Conservation (phyloP, 2,888 invertebrate species). For the Volucella bombylans region DNA sequence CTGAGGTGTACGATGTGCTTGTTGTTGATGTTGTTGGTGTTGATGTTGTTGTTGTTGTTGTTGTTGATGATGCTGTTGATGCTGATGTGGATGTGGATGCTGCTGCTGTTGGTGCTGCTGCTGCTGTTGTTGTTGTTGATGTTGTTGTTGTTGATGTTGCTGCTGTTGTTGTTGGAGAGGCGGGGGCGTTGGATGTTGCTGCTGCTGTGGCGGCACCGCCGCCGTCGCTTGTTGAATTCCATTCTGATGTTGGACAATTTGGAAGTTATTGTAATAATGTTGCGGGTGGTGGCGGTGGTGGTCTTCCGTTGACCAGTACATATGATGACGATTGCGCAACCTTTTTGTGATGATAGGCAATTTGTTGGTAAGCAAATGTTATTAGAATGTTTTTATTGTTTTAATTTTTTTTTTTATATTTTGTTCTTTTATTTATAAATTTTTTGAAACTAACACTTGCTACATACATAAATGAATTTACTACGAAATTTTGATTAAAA, state of each 20-base stretch:
- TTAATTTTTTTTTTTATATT: background rate
- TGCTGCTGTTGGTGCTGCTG: slow-evolving; percentile 67
- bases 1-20: slow-evolving; percentile 59
- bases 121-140: slow-evolving; percentile 72
- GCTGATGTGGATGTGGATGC: slow-evolving; percentile 67
- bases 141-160: slow-evolving; percentile 72
- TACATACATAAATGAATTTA: slow-evolving; percentile 25
- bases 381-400: slow-evolving; percentile 22
- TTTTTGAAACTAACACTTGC: slow-evolving; percentile 21
- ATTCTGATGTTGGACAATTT: slow-evolving; percentile 73
- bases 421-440: background rate
- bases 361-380: slow-evolving; percentile 28
- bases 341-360: slow-evolving; percentile 45
- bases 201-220: slow-evolving; percentile 72
- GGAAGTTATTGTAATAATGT: slow-evolving; percentile 62
- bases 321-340: slow-evolving; percentile 68
- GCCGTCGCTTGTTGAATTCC: slow-evolving; percentile 72
- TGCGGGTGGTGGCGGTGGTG: slow-evolving; percentile 72
- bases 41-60: slow-evolving; percentile 71
- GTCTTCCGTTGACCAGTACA: slow-evolving; percentile 68
- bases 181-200: slow-evolving; percentile 68
- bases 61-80: slow-evolving; percentile 73
- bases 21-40: slow-evolving; percentile 71
- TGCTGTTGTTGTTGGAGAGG: slow-evolving; percentile 69
- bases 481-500: slow-evolving; percentile 5